phyloP scores from a whole-genome alignment of 2,113 vertebrate genomes.

The Clarias macrocephalus region DNA sequence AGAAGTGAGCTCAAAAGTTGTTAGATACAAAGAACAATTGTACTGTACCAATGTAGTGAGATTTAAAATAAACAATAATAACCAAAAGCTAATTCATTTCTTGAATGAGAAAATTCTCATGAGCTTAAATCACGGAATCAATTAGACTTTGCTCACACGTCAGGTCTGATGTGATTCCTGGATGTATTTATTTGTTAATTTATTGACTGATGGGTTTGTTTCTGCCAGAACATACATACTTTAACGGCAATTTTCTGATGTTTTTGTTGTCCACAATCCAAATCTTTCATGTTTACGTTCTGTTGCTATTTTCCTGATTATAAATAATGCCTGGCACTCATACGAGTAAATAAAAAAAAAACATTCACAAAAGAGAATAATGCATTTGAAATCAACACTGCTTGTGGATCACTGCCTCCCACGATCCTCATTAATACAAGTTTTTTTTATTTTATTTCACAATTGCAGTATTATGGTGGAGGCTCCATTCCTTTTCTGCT shows the following conservation, averaged over 20 bases:
- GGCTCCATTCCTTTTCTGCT: neutral
- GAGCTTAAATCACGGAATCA: neutral
- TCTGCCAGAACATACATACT: neutral
- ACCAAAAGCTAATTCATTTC: too few species aligned
- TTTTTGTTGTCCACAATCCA: neutral
- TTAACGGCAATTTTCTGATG: neutral
- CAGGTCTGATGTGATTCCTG: neutral
- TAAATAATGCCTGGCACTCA: neutral
- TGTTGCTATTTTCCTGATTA: neutral
- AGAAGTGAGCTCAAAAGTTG: conserved; percentile 37
- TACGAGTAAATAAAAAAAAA: neutral
- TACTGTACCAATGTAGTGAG: neutral
- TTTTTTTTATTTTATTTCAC: neutral
- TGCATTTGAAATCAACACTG: neutral
- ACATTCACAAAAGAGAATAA: neutral
- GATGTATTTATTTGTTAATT: neutral
- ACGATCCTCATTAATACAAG: neutral
- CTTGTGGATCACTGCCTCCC: neutral
- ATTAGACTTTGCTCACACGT: neutral
- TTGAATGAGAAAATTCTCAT: neutral
- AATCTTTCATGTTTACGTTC: neutral
- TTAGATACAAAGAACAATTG: neutral
- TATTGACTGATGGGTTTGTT: neutral
- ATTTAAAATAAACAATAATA: neutral
- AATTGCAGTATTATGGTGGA: neutral